phyloP scores from a whole-genome alignment of 2,888 invertebrate species.

The Prionchulus punctatus region DNA sequence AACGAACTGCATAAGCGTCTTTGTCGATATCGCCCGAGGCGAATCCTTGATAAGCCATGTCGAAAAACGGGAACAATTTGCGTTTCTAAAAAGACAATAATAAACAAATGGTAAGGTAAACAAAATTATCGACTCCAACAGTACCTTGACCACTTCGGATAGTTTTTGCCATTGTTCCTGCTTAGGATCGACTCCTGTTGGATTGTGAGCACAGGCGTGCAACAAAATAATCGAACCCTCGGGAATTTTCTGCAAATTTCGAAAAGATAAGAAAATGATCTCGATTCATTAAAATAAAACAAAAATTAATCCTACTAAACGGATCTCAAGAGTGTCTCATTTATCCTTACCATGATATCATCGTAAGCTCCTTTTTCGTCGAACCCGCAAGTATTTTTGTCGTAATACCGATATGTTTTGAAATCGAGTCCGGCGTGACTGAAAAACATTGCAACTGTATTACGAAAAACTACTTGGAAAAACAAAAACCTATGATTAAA shows the following conservation, averaged over 20 bases:
- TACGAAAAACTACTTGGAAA: not conserved
- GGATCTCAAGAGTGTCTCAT: not conserved
- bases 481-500: not conserved
- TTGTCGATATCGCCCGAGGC: constrained; percentile 64
- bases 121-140: constrained; percentile 2
- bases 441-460: constrained; percentile 8
- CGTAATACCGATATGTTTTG: constrained; percentile 81
- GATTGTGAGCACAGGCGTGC: constrained; percentile 96
- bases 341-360: constrained; percentile 48
- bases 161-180: constrained; percentile 76
- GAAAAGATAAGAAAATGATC: constrained; percentile 6
- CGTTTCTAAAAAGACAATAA: constrained; percentile 24
- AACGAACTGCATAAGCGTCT: constrained; percentile 72
- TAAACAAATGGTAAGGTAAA: constrained; percentile 5
- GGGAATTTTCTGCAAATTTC: constrained; percentile 62
- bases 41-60: constrained; percentile 97
- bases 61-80: constrained; percentile 76
- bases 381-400: constrained; percentile 77
- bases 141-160: constrained; percentile 59
- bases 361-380: constrained; percentile 73
- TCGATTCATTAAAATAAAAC: not conserved
- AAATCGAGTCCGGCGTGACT: constrained; percentile 60
- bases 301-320: not conserved
- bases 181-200: constrained; percentile 78
- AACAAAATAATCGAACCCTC: constrained; percentile 70